phyloP scores from a whole-genome alignment of 2,113 vertebrate genomes.

The Lucifuga dentata region DNA sequence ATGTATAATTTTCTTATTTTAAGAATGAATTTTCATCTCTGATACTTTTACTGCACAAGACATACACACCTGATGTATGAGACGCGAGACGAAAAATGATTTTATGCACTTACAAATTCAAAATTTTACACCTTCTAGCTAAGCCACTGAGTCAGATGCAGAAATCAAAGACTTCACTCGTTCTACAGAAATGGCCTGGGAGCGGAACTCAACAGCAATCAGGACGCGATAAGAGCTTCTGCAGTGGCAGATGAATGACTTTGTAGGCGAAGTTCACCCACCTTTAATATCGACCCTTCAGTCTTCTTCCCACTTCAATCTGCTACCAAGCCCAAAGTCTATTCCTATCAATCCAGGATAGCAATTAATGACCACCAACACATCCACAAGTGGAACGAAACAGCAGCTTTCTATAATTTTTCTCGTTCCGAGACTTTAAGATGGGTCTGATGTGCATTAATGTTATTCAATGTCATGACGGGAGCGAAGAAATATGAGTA shows the following conservation, averaged over 20 bases:
- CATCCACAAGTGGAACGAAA: constrained; percentile 14
- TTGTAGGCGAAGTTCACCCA: not conserved
- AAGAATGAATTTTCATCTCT: not conserved
- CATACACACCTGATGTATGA: not conserved
- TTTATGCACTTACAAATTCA: not conserved
- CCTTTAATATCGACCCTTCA: not conserved
- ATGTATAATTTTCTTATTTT: not conserved
- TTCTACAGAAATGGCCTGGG: not conserved
- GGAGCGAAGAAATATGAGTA: not conserved
- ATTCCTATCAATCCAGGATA: constrained; percentile 9
- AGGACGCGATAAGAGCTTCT: not conserved
- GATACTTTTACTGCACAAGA: not conserved
- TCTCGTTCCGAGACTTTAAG: not conserved
- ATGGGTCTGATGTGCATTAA: not conserved
- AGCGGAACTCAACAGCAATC: not conserved
- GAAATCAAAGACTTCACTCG: constrained; percentile 6
- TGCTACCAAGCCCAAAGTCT: constrained; percentile 4
- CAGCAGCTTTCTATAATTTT: not conserved
- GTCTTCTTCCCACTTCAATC: constrained; percentile 16
- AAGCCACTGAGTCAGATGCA: not conserved
- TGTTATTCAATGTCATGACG: not conserved
- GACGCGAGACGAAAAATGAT: not conserved
- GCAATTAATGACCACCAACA: constrained; percentile 24
- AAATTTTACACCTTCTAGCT: not conserved
- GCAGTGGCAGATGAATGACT: not conserved